Evolutionary conservation across 2,113 vertebrate species (phyloP).

Genomic region (Cynocephalus volans): DNA sequence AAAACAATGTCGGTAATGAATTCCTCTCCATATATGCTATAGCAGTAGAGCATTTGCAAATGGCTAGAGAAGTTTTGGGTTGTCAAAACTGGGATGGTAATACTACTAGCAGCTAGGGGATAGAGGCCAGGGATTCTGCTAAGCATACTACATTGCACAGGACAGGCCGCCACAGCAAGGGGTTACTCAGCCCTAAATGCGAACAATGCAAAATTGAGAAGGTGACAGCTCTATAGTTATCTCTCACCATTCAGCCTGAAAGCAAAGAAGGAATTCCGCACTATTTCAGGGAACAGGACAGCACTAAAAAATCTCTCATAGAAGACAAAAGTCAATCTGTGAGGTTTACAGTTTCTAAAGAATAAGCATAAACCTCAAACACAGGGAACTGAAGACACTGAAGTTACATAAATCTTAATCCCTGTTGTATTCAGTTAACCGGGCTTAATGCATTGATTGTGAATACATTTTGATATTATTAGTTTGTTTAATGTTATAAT

Average conservation of each 20-base stretch:
- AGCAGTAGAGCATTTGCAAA: neutral
- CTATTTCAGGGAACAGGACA: neutral
- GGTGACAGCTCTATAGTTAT: neutral
- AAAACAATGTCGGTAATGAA: neutral
- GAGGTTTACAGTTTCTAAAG: neutral
- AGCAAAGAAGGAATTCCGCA: neutral
- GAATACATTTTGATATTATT: neutral
- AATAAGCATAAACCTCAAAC: neutral
- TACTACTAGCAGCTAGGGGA: accelerated
- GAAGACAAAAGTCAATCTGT: neutral
- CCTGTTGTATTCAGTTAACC: neutral
- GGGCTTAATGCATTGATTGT: neutral
- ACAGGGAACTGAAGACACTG: neutral
- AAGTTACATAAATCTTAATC: neutral
- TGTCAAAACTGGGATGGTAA: neutral
- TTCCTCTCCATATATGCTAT: neutral
- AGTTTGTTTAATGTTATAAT: neutral
- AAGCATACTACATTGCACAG: neutral
- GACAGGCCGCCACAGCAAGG: neutral
- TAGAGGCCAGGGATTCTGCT: neutral
- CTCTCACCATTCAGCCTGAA: neutral
- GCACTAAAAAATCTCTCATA: neutral
- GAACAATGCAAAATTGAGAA: neutral
- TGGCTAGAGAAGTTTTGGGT: neutral
- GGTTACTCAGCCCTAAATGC: no score